Evolutionary conservation across 2,113 vertebrate species (phyloP).

Genomic region (Girardinichthys multiradiatus): DNA sequence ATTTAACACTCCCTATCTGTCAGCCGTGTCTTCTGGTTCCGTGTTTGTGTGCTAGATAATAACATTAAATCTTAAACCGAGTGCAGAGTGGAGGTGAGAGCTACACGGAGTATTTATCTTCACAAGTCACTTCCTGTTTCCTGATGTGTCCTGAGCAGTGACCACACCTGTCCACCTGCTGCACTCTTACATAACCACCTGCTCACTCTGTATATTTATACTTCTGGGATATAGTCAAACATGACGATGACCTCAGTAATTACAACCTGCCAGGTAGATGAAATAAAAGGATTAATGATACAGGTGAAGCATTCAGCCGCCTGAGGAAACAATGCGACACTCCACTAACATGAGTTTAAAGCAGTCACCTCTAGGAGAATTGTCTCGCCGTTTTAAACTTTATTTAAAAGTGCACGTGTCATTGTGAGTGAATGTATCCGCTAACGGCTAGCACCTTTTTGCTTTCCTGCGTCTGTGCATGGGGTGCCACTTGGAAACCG

Average conservation of each 20-base stretch:
- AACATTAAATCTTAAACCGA: slow-evolving; percentile 5
- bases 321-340: not conserved
- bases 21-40: not conserved
- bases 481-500: too few relatives aligned
- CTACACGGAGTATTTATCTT: slow-evolving; percentile 6
- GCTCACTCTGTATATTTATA: not conserved
- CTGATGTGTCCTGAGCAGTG: slow-evolving; percentile 35
- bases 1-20: not conserved
- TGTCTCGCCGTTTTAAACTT: not conserved
- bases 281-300: slow-evolving; percentile 43
- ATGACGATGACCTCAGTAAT: slow-evolving; percentile 33
- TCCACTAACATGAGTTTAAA: slow-evolving; percentile 4
- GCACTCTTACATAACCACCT: slow-evolving; percentile 30
- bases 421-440: too few relatives aligned
- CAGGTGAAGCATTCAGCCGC: not conserved
- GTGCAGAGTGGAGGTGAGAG: not conserved
- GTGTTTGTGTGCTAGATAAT: not conserved
- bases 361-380: not conserved
- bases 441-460: too few relatives aligned
- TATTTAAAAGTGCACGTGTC: not conserved
- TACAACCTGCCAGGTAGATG: slow-evolving; percentile 33
- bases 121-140: slow-evolving; percentile 18
- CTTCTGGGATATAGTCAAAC: not conserved
- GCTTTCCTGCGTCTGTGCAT: too few relatives aligned
- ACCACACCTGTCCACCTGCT: slow-evolving; percentile 23